These are phyloP conservation scores for Paracanthobrama guichenoti DNA, from an alignment of 2,113 vertebrate species.

Conservation along the genomic window DNA sequence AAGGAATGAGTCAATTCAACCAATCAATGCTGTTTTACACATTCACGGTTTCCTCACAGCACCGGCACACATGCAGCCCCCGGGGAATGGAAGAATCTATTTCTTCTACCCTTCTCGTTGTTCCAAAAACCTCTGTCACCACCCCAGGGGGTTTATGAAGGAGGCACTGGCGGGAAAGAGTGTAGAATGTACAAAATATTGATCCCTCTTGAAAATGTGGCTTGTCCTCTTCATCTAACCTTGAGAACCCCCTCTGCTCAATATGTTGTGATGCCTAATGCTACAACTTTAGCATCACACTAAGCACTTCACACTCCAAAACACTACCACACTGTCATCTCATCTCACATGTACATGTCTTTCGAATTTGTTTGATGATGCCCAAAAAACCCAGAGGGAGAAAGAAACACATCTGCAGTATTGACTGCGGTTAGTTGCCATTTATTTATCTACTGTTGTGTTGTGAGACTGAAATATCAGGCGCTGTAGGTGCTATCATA, in stretches of 20 bases:
- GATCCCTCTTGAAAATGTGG: slow-evolving; percentile 29
- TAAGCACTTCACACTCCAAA: not conserved
- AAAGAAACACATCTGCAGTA: slow-evolving; percentile 30
- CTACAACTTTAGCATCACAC: not conserved
- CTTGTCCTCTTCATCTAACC: slow-evolving; percentile 21
- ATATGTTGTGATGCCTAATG: not conserved
- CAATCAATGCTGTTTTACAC: slow-evolving; percentile 38
- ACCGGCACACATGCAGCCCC: slow-evolving; percentile 8
- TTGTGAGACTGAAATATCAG: slow-evolving; percentile 42
- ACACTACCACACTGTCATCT: not conserved
- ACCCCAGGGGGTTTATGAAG: not conserved
- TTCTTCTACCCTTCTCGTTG: slow-evolving; percentile 13
- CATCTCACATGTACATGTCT: not conserved
- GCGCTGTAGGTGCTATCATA: slow-evolving; percentile 38
- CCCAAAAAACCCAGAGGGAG: slow-evolving; percentile 15
- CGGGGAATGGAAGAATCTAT: not conserved
- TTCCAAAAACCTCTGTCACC: not conserved
- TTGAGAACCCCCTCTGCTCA: slow-evolving; percentile 15
- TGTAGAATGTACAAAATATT: slow-evolving; percentile 21
- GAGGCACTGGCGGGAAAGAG: not conserved
- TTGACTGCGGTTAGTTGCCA: slow-evolving; percentile 41
- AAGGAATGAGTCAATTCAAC: slow-evolving; percentile 21
- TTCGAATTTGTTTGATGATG: not conserved
- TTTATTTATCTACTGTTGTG: slow-evolving; percentile 42
- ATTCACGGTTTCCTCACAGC: not conserved